Percentiles rank a stretch among this genome's conserved stretches.
phyloP scores from a whole-genome alignment of 2,113 vertebrate genomes.

The Pontoporia blainvillei region DNA sequence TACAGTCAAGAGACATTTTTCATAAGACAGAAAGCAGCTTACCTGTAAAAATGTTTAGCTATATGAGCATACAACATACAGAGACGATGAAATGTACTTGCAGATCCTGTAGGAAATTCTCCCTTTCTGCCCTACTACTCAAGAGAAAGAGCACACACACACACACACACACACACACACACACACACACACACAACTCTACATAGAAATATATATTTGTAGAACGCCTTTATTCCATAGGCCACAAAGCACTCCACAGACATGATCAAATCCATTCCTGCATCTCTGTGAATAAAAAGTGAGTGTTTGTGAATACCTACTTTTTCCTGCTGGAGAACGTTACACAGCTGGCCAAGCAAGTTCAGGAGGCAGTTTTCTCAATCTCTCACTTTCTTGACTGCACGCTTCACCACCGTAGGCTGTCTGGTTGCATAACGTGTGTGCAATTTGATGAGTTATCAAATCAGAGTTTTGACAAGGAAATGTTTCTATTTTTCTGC shows the following conservation, averaged over 20 bases:
- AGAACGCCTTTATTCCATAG: neutral
- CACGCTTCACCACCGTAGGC: neutral
- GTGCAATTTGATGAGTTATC: neutral
- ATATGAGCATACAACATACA: slow-evolving; percentile 16
- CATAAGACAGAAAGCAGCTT: slow-evolving; percentile 27
- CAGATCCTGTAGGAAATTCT: neutral
- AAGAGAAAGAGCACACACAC: neutral
- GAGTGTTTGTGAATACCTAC: neutral
- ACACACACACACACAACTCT: neutral
- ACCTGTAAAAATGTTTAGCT: slow-evolving; percentile 55
- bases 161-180: rapidly evolving
- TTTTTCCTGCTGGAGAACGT: neutral
- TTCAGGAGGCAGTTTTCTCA: neutral
- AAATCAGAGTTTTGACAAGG: neutral
- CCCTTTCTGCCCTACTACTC: neutral
- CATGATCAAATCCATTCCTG: neutral
- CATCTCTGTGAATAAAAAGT: neutral
- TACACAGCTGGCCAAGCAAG: neutral
- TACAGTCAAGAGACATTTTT: slow-evolving; percentile 37
- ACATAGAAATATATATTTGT: neutral
- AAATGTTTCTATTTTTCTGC: neutral
- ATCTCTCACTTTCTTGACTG: neutral
- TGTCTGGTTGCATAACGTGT: neutral
- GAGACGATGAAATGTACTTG: neutral
- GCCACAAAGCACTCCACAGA: neutral